A percentile compares a stretch with the other conserved stretches of the same genome.
Evolutionary conservation across 2,797 vertebrate species (phyloP).

Genomic region (Psittacula derbiana): DNA sequence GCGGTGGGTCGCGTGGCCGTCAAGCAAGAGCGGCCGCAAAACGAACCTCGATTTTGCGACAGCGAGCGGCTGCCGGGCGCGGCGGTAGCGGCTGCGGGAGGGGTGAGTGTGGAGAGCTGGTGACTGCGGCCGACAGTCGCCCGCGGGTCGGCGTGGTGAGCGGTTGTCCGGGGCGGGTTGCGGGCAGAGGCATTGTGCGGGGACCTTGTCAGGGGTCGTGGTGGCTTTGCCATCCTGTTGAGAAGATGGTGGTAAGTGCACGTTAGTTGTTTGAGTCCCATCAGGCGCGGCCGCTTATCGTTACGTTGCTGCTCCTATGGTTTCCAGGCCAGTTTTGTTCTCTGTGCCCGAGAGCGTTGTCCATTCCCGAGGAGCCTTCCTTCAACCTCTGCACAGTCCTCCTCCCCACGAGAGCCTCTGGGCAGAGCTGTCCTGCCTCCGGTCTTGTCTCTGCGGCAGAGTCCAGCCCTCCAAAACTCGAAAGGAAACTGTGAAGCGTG

Average conservation of each 20-base stretch:
- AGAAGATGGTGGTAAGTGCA: neutral
- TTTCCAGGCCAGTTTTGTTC: neutral
- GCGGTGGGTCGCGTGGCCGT: neutral
- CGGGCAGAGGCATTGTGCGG: too few species aligned
- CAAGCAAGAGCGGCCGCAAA: neutral
- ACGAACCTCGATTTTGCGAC: neutral
- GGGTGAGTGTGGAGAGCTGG: neutral
- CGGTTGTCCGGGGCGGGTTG: too few species aligned
- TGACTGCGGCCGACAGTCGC: too few species aligned
- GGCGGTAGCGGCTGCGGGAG: neutral
- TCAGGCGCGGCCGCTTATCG: neutral
- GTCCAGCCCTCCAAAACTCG: neutral
- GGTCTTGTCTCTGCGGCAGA: too few species aligned
- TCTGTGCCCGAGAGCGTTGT: fast-evolving
- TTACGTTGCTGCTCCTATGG: neutral
- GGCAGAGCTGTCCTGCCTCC: too few species aligned
- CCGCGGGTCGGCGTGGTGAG: too few species aligned
- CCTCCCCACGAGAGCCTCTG: too few species aligned
- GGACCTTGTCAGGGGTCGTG: too few species aligned
- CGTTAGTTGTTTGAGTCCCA: neutral
- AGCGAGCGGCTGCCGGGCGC: neutral
- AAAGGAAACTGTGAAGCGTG: fast-evolving
- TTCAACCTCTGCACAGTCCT: fast-evolving
- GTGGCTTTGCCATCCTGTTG: fast-evolving
- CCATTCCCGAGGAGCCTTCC: fast-evolving